A percentile compares a stretch with the other conserved stretches of the same genome.
Evolutionary conservation across 1,140 invertebrate genomes (phyloP).

Genomic region (Eufriesea mexicana): DNA sequence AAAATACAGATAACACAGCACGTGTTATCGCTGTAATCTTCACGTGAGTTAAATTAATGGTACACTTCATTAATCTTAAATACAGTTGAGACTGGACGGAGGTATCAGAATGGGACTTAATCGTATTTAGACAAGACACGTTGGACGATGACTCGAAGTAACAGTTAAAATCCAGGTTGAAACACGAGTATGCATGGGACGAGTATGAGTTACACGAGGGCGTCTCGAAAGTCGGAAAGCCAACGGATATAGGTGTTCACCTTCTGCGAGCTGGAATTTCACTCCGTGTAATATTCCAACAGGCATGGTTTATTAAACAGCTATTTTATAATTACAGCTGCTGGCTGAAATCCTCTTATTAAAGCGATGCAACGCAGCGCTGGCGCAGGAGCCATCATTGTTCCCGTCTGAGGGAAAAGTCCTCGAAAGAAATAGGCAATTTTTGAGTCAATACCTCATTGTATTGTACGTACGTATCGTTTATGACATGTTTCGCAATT

Average conservation of each 20-base stretch:
- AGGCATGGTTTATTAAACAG: constrained; percentile 2
- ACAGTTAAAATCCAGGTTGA: constrained; percentile 1
- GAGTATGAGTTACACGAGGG: not conserved
- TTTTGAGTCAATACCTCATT: too few relatives aligned
- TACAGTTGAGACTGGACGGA: not conserved
- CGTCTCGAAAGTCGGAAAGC: not conserved
- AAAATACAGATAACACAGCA: too few relatives aligned
- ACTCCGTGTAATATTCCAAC: not conserved
- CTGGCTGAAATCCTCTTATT: not conserved
- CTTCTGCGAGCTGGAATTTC: not conserved
- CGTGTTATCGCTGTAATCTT: too few relatives aligned
- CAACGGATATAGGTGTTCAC: not conserved
- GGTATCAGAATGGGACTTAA: not conserved
- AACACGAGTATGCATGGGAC: not conserved
- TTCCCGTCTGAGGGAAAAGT: not conserved
- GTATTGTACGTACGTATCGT: too few relatives aligned
- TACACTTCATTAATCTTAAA: not conserved
- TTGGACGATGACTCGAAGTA: not conserved
- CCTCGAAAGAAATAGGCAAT: too few relatives aligned
- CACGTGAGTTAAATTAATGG: not conserved
- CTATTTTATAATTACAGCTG: not conserved
- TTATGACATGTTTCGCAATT: too few relatives aligned
- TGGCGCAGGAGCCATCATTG: not conserved
- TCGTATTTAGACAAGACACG: not conserved
- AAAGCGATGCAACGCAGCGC: not conserved